A percentile compares a stretch with the other conserved stretches of the same genome.
phyloP scores from a whole-genome alignment of 2,797 vertebrate genomes.

The Lagocephalus sceleratus region DNA sequence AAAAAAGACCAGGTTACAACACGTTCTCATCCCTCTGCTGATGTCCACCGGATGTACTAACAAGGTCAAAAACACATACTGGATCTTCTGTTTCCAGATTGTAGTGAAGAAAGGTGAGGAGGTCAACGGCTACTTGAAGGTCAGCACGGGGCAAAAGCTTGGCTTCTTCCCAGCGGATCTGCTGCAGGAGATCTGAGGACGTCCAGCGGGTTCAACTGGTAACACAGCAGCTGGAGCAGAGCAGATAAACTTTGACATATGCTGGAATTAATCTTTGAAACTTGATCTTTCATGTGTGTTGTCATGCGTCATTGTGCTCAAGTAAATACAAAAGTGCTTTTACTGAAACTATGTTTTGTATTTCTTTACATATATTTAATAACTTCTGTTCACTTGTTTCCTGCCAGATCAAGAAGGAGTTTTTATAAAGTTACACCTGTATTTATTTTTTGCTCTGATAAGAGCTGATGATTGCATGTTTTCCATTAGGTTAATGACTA shows the following conservation, averaged over 20 bases:
- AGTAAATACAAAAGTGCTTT: no score
- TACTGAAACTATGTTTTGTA: no score
- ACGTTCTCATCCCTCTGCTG: background rate
- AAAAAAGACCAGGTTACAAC: conserved; percentile 90
- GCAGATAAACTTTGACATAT: background rate
- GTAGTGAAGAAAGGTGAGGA: conserved; percentile 94
- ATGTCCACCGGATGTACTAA: background rate
- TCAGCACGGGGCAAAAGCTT: conserved; percentile 89
- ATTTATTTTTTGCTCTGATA: no score
- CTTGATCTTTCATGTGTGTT: no score
- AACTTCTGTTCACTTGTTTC: no score
- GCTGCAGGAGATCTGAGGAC: conserved; percentile 86
- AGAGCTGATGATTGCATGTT: no score
- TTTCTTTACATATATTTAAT: no score
- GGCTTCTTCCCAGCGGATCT: conserved; percentile 89
- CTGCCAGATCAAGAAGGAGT: no score
- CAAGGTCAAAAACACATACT: background rate
- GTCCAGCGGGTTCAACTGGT: background rate
- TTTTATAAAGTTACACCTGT: no score
- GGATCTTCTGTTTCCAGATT: conserved; percentile 71
- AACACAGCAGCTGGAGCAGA: background rate
- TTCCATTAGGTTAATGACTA: no score
- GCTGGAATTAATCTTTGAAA: background rate
- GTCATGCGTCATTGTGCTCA: no score
- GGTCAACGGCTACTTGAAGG: conserved; percentile 88